These are phyloP conservation scores for Morelia viridis DNA, from an alignment of 2,797 vertebrate species.

Conservation along the genomic window DNA sequence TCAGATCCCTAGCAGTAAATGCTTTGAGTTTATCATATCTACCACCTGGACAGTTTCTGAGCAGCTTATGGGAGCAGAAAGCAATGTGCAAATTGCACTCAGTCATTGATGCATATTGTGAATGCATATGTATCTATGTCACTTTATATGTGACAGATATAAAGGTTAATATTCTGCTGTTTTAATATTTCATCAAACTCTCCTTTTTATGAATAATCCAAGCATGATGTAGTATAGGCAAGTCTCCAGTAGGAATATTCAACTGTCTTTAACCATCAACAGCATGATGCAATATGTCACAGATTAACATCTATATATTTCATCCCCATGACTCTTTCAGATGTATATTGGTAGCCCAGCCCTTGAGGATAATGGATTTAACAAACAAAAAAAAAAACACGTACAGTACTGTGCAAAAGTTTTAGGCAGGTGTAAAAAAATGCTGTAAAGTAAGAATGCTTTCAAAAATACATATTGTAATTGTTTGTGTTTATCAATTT, in stretches of 20 bases:
- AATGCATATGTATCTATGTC: slow-evolving; percentile 13
- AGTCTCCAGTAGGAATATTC: slow-evolving; percentile 8
- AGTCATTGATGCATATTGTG: background rate
- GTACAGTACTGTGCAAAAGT: too few species aligned
- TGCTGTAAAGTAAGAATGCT: too few species aligned
- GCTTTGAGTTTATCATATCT: background rate
- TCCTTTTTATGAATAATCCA: slow-evolving; percentile 22
- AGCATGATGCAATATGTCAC: background rate
- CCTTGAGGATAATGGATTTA: background rate
- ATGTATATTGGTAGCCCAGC: background rate
- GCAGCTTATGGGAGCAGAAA: background rate
- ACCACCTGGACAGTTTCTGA: background rate
- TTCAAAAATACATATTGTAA: too few species aligned
- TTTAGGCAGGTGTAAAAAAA: too few species aligned
- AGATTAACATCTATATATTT: background rate
- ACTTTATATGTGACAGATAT: slow-evolving; percentile 8
- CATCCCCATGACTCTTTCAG: background rate
- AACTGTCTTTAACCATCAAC: background rate
- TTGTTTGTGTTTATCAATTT: too few species aligned
- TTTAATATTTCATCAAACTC: slow-evolving; percentile 16
- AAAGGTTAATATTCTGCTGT: slow-evolving; percentile 21
- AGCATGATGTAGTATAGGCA: slow-evolving; percentile 19
- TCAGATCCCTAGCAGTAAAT: background rate
- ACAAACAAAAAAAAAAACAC: background rate
- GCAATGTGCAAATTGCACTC: background rate